These are phyloP conservation scores for Protophormia terraenovae DNA, from an alignment of 2,888 invertebrate genomes.

Conservation along the genomic window DNA sequence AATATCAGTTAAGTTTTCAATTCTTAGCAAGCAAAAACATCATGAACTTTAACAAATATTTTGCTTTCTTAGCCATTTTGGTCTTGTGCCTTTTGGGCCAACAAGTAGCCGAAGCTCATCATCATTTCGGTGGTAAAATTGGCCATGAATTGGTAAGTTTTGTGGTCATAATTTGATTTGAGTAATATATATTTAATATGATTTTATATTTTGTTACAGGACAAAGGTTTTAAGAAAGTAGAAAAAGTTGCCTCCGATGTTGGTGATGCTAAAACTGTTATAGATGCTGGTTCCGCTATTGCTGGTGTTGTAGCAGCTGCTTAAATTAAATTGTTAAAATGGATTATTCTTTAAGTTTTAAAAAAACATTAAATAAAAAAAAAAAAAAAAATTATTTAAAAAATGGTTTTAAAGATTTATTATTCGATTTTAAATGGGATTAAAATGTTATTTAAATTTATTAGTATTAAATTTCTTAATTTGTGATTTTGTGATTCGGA, in stretches of 20 bases:
- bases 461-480: no score
- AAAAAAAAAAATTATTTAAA: no score
- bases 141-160: conserved; percentile 61
- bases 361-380: no score
- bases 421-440: no score
- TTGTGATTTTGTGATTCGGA: no score
- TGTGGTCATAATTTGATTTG: no score
- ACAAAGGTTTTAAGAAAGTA: neutral
- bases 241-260: neutral
- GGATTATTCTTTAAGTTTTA: no score
- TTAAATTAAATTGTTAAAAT: no score
- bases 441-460: no score
- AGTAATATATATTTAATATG: no score
- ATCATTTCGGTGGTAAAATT: conserved; percentile 49
- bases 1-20: neutral
- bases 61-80: conserved; percentile 65
- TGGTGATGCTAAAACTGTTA: neutral
- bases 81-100: conserved; percentile 67
- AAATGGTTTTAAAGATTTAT: no score
- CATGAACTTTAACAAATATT: conserved; percentile 66
- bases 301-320: neutral
- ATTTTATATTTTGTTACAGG: neutral
- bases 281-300: neutral
- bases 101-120: conserved; percentile 63
- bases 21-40: neutral